Evolutionary conservation across 2,797 vertebrate genomes (phyloP), one percentile per base, ranked within the genome.

Genomic region (Rhynchonycteris naso): DNA sequence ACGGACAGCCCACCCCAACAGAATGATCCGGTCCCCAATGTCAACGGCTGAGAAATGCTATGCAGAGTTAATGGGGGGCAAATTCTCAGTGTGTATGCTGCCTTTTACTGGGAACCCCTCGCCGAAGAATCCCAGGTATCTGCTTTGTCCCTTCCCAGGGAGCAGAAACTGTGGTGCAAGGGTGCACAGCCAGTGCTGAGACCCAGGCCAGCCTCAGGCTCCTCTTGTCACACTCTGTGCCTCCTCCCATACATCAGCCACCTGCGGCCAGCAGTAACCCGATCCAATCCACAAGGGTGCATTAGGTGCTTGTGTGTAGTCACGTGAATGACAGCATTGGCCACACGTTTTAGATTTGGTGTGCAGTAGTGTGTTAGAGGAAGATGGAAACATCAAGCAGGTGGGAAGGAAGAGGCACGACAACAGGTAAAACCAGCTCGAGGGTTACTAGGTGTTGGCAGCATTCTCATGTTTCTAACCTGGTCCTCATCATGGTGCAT

Each of bases 171-270:
- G 8, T 4, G 16, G 63, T 33, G 22, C 47, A 43, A 65, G 30
- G n/a, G 21, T 5, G 0, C 59, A n/a, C 0, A 14, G 14, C 74
- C 11, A 0, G 26, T 15, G 21, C 10, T 0, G 7, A 2, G 43
- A 16, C 1, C 2, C 0, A 0, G 0, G 0, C 10, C 58, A 8
- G 26, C 50, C n/a, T 1, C 0, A 0, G 59, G 24, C 21, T 3
- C 28, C 75, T 54, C 35, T 28, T 6, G 4, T 5, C 12, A 1
- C 7, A 1, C 16, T 0, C 43, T 16, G 7, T 0, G 0, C 18
- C 26, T 26, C 26, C 3, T 22, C 26, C 1, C 19, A 0, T 15
- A 5, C 2, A 0, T 22, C 14, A 21, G 4, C n/a, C 33, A 1
- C 22, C 35, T 4, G 10, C 1, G 2, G 6, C 43, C 28, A 30